Percentiles rank a stretch among this genome's conserved stretches.
Conservation (phyloP, 2,888 invertebrate species). For the Drosophila infuscata region DNA sequence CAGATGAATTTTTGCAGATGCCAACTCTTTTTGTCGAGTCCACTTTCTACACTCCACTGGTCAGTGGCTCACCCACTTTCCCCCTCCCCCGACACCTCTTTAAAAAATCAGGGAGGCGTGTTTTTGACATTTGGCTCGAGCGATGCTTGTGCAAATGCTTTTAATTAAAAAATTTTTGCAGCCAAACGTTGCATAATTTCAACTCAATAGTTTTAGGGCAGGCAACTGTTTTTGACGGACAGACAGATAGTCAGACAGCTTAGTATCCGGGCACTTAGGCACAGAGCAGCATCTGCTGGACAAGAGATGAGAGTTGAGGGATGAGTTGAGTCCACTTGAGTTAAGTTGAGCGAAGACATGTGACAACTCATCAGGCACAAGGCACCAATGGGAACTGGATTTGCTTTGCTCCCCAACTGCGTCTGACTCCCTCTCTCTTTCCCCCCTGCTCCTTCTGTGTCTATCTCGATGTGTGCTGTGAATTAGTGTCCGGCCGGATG, state of each 20-base stretch:
- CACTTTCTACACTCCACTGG: neutral
- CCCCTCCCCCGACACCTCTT: neutral
- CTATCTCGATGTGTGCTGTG: conserved; percentile 34
- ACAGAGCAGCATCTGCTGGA: conserved; percentile 25
- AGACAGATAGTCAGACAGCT: conserved; percentile 23
- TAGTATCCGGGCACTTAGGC: conserved; percentile 56
- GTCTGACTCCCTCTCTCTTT: neutral
- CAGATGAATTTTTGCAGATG: conserved; percentile 66
- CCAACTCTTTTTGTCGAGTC: conserved; percentile 42
- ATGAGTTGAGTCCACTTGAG: conserved; percentile 1
- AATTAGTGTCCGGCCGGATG: conserved; percentile 53
- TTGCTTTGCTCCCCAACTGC: conserved; percentile 19
- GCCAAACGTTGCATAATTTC: conserved; percentile 72
- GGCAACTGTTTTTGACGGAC: conserved; percentile 36
- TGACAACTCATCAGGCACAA: conserved; percentile 74
- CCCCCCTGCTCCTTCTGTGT: no score
- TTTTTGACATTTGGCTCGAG: conserved; percentile 67
- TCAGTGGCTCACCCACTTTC: neutral
- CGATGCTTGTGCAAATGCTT: conserved; percentile 60
- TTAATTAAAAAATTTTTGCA: conserved; percentile 76
- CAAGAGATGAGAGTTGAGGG: conserved; percentile 19
- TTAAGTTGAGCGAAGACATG: conserved; percentile 64
- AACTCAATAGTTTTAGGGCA: conserved; percentile 60
- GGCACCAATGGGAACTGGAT: conserved; percentile 58
- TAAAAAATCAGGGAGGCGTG: conserved; percentile 71